A percentile compares a stretch with the other conserved stretches of the same genome.
Evolutionary conservation across 1,140 invertebrate genomes (phyloP).

Genomic region (Bombus difficillimus): DNA sequence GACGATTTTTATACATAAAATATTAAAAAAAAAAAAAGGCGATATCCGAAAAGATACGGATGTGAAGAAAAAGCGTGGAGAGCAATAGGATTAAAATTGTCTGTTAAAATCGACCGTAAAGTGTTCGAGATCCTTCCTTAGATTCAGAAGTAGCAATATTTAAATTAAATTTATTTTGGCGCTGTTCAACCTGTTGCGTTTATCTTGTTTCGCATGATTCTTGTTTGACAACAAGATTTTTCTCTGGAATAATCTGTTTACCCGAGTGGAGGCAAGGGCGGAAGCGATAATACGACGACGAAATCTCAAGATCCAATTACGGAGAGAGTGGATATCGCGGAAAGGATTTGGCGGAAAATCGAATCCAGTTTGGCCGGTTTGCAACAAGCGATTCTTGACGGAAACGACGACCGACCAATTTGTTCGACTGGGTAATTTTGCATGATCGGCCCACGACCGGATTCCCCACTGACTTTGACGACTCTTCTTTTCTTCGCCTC

Average conservation of each 20-base stretch:
- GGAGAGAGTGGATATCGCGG: neutral
- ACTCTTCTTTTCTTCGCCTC: neutral
- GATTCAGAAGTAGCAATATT: neutral
- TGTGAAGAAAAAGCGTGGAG: too few species aligned
- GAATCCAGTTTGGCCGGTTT: neutral
- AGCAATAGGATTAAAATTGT: neutral
- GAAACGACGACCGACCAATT: neutral
- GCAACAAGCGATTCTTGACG: neutral
- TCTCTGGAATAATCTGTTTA: slow-evolving; percentile 8
- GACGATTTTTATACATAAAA: too few species aligned
- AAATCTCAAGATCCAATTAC: slow-evolving; percentile 34
- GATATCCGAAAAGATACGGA: too few species aligned
- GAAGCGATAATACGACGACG: neutral
- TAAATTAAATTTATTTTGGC: slow-evolving; percentile 13
- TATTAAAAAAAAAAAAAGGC: too few species aligned
- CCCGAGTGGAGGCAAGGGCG: neutral
- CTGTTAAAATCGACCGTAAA: neutral
- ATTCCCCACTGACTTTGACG: neutral
- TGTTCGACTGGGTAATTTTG: neutral
- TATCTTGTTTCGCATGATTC: slow-evolving; percentile 19
- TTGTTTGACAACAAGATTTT: neutral
- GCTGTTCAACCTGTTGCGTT: slow-evolving; percentile 4
- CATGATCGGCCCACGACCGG: neutral
- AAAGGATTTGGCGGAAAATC: neutral
- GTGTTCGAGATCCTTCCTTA: neutral